Percentiles rank a stretch among this genome's conserved stretches.
Evolutionary conservation across 2,113 vertebrate genomes (phyloP).

Genomic region (Gopherus flavomarginatus): DNA sequence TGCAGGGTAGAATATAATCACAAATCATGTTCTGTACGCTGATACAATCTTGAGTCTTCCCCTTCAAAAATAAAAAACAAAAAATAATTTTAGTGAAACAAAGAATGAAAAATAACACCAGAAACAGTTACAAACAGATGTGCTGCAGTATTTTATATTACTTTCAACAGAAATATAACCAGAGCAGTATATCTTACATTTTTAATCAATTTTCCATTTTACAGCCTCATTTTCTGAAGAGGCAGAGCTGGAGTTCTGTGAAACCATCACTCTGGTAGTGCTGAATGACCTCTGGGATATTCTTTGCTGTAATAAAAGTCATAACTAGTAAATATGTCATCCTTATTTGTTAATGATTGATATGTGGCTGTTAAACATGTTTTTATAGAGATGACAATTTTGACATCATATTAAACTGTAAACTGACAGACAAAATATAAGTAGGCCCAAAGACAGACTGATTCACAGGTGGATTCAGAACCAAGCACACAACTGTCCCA

Average conservation of each 20-base stretch:
- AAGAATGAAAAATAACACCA: not conserved
- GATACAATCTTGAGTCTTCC: not conserved
- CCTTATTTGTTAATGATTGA: constrained; percentile 25
- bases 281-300: constrained; percentile 39
- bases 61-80: not conserved
- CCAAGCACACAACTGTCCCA: not conserved
- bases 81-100: not conserved
- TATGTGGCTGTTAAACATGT: constrained; percentile 14
- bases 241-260: not conserved
- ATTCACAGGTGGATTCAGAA: not conserved
- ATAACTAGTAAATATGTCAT: not conserved
- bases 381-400: constrained; percentile 34
- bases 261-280: not conserved
- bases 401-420: not conserved
- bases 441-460: not conserved
- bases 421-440: not conserved
- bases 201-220: constrained; percentile 65
- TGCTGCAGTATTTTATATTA: constrained; percentile 20
- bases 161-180: constrained; percentile 32
- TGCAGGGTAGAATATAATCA: not conserved
- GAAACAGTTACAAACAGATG: constrained; percentile 22
- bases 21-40: not conserved
- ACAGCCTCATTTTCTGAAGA: constrained; percentile 21
- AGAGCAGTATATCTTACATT: constrained; percentile 41
- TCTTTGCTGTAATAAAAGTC: constrained; percentile 13